Percentiles rank a stretch among this genome's conserved stretches.
Evolutionary conservation across 2,797 vertebrate species (phyloP).

Genomic region (Parotocinclus haroldoi): DNA sequence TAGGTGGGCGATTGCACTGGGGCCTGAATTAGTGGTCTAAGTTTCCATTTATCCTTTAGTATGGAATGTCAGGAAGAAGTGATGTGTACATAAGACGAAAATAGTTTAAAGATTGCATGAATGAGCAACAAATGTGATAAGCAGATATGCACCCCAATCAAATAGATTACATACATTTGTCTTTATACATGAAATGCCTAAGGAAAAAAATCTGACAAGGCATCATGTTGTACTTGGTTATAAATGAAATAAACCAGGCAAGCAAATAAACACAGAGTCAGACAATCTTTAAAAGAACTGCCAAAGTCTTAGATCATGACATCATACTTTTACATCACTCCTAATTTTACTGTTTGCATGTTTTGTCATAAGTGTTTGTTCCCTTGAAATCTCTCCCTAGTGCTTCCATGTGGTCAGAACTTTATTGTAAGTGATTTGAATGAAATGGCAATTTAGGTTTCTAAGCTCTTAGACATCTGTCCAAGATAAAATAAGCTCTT

Average conservation of each 20-base stretch:
- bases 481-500: too few species aligned
- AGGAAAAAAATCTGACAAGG: slow-evolving; percentile 1
- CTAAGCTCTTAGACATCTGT: too few species aligned
- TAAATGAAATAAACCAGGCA: background rate
- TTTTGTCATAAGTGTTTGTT: slow-evolving; percentile 11
- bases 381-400: background rate
- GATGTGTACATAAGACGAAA: slow-evolving; percentile 17
- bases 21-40: slow-evolving; percentile 12
- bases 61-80: slow-evolving; percentile 37
- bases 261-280: background rate
- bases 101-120: slow-evolving; percentile 18
- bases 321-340: slow-evolving; percentile 16
- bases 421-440: background rate
- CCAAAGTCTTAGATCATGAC: slow-evolving; percentile 18
- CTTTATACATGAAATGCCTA: too few species aligned
- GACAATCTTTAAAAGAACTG: background rate
- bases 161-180: too few species aligned
- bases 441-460: too few species aligned
- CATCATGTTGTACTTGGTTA: background rate
- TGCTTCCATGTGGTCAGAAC: background rate
- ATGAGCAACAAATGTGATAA: background rate
- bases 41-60: slow-evolving; percentile 41
- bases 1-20: slow-evolving; percentile 22
- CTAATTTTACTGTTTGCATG: slow-evolving; percentile 5
- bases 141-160: background rate